Base-by-base conservation (phyloP, 2,888 invertebrate genomes). In the Philaethria dido region DNA sequence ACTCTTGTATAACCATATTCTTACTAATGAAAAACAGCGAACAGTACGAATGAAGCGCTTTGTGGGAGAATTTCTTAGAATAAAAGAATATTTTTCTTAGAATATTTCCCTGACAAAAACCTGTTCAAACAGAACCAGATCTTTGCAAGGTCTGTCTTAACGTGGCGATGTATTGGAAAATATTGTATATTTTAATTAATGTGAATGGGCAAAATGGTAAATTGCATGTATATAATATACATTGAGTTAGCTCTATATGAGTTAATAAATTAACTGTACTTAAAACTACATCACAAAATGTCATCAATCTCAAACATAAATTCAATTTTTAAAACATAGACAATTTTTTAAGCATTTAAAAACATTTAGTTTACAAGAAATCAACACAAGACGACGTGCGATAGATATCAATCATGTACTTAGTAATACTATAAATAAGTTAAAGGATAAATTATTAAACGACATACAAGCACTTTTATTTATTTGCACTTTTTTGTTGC, bases 401-500 rank as follows among this genome's bases (percentile, higher is more conserved):
- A 2, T 50, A 29, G 52, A 16, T 52, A 16, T 33, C 16, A 52
- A 52, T 52, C 33, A 33, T 29, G 11, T 16, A 29, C 52, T 33
- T 13, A 50, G 8, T 50, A 14, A 4, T 29, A 16, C 3, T 25
- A 25, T 50, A 25, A 29, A 47, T 29, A 16, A 52, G 29, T 11
- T 16, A 33, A 20, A 18, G 29, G 33, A 39, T 39, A 18, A 22
- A 55, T n/a, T 20, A n/a, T n/a, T 2, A 22, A 42, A 9, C 42
- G 5, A 14, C 20, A 33, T 60, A 8, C 18, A 4, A 44, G 14
- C 14, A 29, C 4, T 14, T 9, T n/a, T 52, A 16, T 42, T 64
- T 44, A 64, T 18, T 54, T 50, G 33, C 22, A 62, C 63, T 68
- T 69, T 22, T 36, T 63, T 69, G 44, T 69, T 71, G 8, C 70